phyloP scores from a whole-genome alignment of 2,888 invertebrate species.

The Eupelmus urozonus region DNA sequence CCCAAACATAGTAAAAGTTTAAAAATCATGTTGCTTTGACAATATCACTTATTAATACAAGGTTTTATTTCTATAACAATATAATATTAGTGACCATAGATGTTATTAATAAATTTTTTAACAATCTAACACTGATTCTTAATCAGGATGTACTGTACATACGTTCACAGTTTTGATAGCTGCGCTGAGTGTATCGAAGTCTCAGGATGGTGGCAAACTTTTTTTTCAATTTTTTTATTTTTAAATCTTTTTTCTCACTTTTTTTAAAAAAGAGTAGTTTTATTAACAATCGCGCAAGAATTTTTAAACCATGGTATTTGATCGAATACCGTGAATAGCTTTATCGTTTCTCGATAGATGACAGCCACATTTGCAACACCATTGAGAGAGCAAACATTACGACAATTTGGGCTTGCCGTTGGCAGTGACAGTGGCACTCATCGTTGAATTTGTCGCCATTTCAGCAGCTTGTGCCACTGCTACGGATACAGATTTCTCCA shows the following conservation, averaged over 20 bases:
- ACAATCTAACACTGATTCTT: slow-evolving; percentile 73
- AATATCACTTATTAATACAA: slow-evolving; percentile 67
- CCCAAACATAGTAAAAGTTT: slow-evolving; percentile 42
- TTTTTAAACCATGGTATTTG: slow-evolving; percentile 46
- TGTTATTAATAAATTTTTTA: slow-evolving; percentile 67
- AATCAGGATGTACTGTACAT: slow-evolving; percentile 75
- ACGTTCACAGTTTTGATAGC: slow-evolving; percentile 59
- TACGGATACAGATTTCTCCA: slow-evolving; percentile 90
- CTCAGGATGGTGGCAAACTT: slow-evolving; percentile 49
- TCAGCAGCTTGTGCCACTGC: slow-evolving; percentile 88
- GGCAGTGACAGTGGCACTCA: slow-evolving; percentile 74
- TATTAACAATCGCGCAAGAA: slow-evolving; percentile 44
- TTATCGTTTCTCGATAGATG: slow-evolving; percentile 50
- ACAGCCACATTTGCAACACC: slow-evolving; percentile 39
- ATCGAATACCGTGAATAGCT: slow-evolving; percentile 52
- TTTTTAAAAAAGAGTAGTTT: slow-evolving; percentile 48
- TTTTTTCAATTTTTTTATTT: slow-evolving; percentile 31
- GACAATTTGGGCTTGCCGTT: slow-evolving; percentile 83
- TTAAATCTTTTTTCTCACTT: slow-evolving; percentile 37
- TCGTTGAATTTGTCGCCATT: slow-evolving; percentile 80
- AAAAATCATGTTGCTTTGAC: slow-evolving; percentile 63
- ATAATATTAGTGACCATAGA: slow-evolving; percentile 67
- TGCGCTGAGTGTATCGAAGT: slow-evolving; percentile 51
- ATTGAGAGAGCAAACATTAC: slow-evolving; percentile 78
- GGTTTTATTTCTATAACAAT: slow-evolving; percentile 71